Conservation (phyloP, 1,140 invertebrate genomes). For the Drosophila sturtevanti region DNA sequence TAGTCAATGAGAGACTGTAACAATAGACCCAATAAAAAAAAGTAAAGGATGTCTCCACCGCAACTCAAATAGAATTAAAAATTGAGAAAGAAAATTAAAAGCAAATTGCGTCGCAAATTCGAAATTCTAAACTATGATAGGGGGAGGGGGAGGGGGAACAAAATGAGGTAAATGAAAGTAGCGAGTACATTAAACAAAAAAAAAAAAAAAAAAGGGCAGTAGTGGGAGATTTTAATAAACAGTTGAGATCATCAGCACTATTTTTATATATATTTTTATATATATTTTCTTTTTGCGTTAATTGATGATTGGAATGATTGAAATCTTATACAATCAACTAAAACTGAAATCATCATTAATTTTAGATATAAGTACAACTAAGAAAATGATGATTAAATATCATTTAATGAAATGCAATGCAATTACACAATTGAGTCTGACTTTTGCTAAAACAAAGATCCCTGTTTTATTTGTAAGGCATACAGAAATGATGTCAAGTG, state of each 20-base stretch:
- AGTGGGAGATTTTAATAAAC: neutral
- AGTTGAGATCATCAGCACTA: constrained; percentile 2
- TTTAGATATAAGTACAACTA: neutral
- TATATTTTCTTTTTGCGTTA: neutral
- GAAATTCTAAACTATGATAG: no score
- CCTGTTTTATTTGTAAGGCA: neutral
- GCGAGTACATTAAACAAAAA: constrained; percentile 1
- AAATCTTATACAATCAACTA: constrained; percentile 1
- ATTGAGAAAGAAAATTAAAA: neutral
- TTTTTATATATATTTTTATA: neutral
- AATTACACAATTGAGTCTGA: no score
- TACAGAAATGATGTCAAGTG: constrained; percentile 14
- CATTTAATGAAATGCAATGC: no score
- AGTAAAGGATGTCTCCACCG: no score
- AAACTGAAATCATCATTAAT: neutral
- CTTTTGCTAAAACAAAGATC: neutral
- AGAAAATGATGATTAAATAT: no score
- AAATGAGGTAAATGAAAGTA: neutral
- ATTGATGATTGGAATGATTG: neutral
- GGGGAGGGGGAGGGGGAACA: no score
- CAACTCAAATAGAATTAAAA: constrained; percentile 19
- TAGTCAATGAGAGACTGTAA: constrained; percentile 27
- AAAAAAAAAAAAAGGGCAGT: no score
- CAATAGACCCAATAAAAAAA: constrained; percentile 39
- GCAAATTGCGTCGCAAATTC: neutral